These are phyloP conservation scores for Astreopora myriophthalma DNA, from an alignment of 64 coral and sea anemone genomes.

Conservation along the genomic window DNA sequence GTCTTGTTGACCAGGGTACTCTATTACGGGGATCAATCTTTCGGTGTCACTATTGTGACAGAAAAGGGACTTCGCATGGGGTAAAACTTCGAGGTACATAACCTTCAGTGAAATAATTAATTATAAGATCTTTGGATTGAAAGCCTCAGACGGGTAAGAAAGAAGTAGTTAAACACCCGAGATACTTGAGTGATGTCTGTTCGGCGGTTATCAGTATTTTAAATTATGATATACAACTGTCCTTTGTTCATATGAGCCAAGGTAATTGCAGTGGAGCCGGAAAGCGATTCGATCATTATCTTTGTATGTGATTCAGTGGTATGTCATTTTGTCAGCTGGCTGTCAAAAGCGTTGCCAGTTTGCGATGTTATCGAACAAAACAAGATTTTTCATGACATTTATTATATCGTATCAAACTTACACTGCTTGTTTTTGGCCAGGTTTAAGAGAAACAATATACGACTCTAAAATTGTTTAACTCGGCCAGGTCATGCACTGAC, in stretches of 20 bases:
- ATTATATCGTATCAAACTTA: background rate
- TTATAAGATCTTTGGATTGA: too few species aligned
- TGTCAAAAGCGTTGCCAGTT: background rate
- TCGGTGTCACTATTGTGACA: too few species aligned
- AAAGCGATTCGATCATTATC: background rate
- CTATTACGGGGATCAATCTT: too few species aligned
- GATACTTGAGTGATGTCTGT: background rate
- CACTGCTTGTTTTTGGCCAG: background rate
- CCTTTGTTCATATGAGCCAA: background rate
- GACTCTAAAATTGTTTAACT: background rate
- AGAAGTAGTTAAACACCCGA: background rate
- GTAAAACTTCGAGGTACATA: too few species aligned
- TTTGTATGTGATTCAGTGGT: background rate
- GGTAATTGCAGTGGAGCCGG: background rate
- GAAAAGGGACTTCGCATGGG: too few species aligned
- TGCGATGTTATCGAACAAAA: background rate
- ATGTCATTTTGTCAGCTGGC: background rate
- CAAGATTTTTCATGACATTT: background rate
- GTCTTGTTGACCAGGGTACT: too few species aligned
- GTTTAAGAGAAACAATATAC: slow-evolving; percentile 5
- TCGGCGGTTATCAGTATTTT: background rate
- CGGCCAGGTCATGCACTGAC: background rate
- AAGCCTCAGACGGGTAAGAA: too few species aligned
- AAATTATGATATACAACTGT: background rate
- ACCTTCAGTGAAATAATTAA: too few species aligned